phyloP scores from a whole-genome alignment of 2,797 vertebrate genomes.

The Erethizon dorsatum region DNA sequence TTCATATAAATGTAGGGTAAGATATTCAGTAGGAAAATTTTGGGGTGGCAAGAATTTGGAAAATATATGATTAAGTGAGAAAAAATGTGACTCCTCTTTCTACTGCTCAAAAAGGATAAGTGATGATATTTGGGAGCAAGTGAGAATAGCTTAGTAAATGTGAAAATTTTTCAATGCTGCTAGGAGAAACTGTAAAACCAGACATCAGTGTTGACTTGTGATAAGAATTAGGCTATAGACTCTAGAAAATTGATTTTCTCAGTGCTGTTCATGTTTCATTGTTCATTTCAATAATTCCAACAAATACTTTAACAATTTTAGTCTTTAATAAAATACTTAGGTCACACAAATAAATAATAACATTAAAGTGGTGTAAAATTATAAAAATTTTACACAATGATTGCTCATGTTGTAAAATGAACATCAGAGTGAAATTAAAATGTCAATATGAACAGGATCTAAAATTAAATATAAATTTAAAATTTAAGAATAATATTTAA shows the following conservation, averaged over 20 bases:
- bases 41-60: constrained; percentile 57
- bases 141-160: constrained; percentile 48
- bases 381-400: not conserved
- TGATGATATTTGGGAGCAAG: constrained; percentile 61
- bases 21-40: constrained; percentile 42
- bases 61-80: constrained; percentile 69
- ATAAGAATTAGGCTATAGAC: constrained; percentile 31
- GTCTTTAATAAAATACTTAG: not conserved
- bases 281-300: constrained; percentile 41
- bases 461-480: not conserved
- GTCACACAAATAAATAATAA: not conserved
- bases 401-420: not conserved
- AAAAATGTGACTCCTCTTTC: constrained; percentile 67
- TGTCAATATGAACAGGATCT: not conserved
- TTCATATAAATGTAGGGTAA: not conserved
- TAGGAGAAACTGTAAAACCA: constrained; percentile 46
- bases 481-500: not conserved
- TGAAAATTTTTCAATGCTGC: constrained; percentile 61
- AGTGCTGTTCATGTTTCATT: not conserved
- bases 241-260: not conserved
- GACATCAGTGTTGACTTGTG: constrained; percentile 44
- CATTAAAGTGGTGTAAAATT: not conserved
- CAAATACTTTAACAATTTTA: not conserved
- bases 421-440: not conserved
- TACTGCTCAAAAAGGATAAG: constrained; percentile 38